phyloP scores from a whole-genome alignment of 2,797 vertebrate species.

The Cephalopachus bancanus region DNA sequence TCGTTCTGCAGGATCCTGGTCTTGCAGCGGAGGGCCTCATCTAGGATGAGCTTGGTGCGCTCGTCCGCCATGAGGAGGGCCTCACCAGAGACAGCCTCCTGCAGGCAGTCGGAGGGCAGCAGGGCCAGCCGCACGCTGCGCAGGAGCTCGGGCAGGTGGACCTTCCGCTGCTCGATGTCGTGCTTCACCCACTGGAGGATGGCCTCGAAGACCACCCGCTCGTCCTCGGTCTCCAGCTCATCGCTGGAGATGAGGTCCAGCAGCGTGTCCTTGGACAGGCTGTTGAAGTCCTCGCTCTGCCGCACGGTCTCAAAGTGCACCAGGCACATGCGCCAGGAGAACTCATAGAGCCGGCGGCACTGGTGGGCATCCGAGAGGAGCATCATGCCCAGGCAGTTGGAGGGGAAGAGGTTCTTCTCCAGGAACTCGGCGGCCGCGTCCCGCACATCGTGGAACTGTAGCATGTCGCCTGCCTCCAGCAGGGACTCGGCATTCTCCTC shows the following conservation, averaged over 20 bases:
- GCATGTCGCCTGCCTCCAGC: constrained; percentile 96
- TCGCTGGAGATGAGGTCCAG: constrained; percentile 96
- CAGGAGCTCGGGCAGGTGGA: constrained; percentile 93
- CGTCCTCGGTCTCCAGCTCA: constrained; percentile 96
- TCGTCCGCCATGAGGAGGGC: constrained; percentile 94
- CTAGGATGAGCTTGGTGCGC: constrained; percentile 92
- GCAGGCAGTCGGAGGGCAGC: constrained; percentile 94
- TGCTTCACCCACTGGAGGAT: constrained; percentile 95
- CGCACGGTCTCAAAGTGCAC: constrained; percentile 95
- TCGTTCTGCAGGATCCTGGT: constrained; percentile 95
- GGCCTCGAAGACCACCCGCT: constrained; percentile 95
- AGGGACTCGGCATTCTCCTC: constrained; percentile 97
- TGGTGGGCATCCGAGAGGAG: constrained; percentile 96
- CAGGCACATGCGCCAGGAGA: constrained; percentile 97
- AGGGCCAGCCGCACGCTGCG: constrained; percentile 94
- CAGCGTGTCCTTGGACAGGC: constrained; percentile 94
- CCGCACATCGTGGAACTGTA: constrained; percentile 96
- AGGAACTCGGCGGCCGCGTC: constrained; percentile 96
- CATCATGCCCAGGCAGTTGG: constrained; percentile 98
- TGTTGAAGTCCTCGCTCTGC: constrained; percentile 95
- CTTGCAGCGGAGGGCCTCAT: constrained; percentile 96
- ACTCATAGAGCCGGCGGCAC: constrained; percentile 95
- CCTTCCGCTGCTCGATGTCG: constrained; percentile 90
- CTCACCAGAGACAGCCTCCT: constrained; percentile 93
- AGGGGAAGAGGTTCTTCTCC: constrained; percentile 95